phyloP scores from a whole-genome alignment of 2,888 invertebrate species.

The Homarus gammarus region DNA sequence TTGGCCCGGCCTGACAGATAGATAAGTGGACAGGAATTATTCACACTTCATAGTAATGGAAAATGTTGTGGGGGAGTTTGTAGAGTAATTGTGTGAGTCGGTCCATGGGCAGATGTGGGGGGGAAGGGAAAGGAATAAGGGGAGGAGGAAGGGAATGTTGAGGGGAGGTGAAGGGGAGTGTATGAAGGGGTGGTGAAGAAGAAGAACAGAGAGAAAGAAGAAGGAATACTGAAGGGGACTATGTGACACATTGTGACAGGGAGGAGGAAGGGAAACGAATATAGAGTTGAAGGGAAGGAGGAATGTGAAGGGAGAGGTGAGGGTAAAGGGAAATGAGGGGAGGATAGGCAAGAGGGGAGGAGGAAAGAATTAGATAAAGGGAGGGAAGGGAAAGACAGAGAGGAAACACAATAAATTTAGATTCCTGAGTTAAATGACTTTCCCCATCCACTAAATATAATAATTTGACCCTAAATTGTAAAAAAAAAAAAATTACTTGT shows the following conservation, averaged over 20 bases:
- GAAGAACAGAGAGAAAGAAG: neutral
- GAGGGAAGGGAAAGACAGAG: neutral
- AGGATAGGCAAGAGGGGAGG: neutral
- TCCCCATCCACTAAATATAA: too few species aligned
- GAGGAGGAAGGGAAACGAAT: neutral
- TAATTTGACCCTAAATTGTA: too few species aligned
- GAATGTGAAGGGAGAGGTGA: neutral
- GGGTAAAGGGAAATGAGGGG: neutral
- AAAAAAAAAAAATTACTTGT: too few species aligned
- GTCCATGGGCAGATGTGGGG: neutral
- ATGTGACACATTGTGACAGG: neutral
- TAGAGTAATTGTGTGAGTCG: neutral
- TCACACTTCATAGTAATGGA: neutral
- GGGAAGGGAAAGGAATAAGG: too few species aligned
- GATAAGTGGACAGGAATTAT: neutral
- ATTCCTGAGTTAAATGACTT: too few species aligned
- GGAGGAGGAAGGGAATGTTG: too few species aligned
- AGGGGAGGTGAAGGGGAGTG: too few species aligned
- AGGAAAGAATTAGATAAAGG: constrained; percentile 2
- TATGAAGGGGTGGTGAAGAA: too few species aligned
- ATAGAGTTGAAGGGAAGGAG: neutral
- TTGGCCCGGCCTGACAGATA: neutral
- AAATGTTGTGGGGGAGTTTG: neutral
- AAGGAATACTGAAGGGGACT: neutral
- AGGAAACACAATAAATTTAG: too few species aligned